phyloP scores from a whole-genome alignment of 2,888 invertebrate genomes.

The Pocota personata region DNA sequence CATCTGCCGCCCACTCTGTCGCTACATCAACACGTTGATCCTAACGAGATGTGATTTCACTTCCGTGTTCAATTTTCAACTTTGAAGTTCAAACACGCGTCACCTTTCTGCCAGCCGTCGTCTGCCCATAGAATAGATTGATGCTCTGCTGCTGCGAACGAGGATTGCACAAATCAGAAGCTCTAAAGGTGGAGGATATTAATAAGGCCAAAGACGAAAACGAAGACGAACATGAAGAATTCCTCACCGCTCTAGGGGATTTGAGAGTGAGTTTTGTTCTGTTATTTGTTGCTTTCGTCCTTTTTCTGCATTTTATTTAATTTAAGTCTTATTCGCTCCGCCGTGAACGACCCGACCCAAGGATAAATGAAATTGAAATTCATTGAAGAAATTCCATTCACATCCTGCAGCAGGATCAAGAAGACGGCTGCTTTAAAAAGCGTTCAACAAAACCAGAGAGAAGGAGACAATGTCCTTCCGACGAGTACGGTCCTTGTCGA shows the following conservation, averaged over 20 bases:
- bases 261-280: constrained; percentile 2
- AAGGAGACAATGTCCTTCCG: not conserved
- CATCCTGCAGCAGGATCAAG: constrained; percentile 62
- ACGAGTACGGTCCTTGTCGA: constrained; percentile 48
- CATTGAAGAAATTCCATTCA: constrained; percentile 72
- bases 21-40: constrained; percentile 67
- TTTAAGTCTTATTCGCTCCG: constrained; percentile 59
- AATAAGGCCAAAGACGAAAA: constrained; percentile 52
- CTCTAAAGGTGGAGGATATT: constrained; percentile 34
- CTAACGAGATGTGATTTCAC: constrained; percentile 75
- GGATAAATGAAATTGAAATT: constrained; percentile 74
- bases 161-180: constrained; percentile 39
- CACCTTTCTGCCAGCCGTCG: constrained; percentile 40
- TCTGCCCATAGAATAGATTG: constrained; percentile 40
- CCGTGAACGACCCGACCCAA: constrained; percentile 65
- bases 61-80: constrained; percentile 69
- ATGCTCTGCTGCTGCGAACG: constrained; percentile 6
- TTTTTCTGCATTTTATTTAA: constrained; percentile 50
- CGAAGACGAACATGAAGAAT: constrained; percentile 31
- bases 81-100: constrained; percentile 73
- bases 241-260: constrained; percentile 44
- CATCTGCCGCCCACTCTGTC: not conserved
- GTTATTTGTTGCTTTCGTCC: constrained; percentile 30
- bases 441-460: constrained; percentile 36
- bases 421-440: constrained; percentile 40